Evolutionary conservation across 2,888 invertebrate species (phyloP), one percentile per base, ranked within the genome.

Genomic region (Pheosia tremula): DNA sequence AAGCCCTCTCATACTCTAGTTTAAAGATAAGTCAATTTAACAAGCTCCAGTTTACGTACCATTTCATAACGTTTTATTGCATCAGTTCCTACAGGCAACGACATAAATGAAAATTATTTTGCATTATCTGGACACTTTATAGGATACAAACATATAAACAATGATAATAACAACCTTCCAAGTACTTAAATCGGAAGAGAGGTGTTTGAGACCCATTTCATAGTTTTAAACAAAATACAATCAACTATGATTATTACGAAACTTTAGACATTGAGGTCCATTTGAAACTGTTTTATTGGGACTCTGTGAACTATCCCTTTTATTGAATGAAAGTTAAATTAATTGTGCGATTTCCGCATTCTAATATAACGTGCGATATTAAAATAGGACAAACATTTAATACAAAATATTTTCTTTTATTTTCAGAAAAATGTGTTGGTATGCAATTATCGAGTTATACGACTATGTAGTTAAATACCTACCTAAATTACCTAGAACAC

Each of bases 61-160:
- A 57, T 61, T 64, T 67, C 58, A 70, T 64, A 61, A 70, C 55
- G 36, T 64, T 61, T 62, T 62, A 57, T 67, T 59, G 39, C 38
- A 39, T 47, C 59, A 61, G 60, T 61, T 39, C 11, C 57, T 57
- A 39, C 36, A 36, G 13, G 5, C 5, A 58, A 47, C 43, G 54
- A 36, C 13, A 38, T 59, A 54, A 54, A 45, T 54, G 54, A 56
- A 59, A 49, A 56, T 41, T 56, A 39, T 56, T 59, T 41, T 1
- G 56, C 13, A 50, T 8, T 41, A 50, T 56, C 24, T 41, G 37
- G 49, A 10, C 39, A 45, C 59, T 56, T 56, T 41, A 50, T 43
- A 49, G 50, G 10, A 43, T 37, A 5, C 36, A 10, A 56, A 43
- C 39, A 38, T 5, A 53, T 36, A 37, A 54, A 53, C 37, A 53